These are phyloP conservation scores for Leptopilina boulardi DNA, from an alignment of 1,140 invertebrate species.

Conservation along the genomic window DNA sequence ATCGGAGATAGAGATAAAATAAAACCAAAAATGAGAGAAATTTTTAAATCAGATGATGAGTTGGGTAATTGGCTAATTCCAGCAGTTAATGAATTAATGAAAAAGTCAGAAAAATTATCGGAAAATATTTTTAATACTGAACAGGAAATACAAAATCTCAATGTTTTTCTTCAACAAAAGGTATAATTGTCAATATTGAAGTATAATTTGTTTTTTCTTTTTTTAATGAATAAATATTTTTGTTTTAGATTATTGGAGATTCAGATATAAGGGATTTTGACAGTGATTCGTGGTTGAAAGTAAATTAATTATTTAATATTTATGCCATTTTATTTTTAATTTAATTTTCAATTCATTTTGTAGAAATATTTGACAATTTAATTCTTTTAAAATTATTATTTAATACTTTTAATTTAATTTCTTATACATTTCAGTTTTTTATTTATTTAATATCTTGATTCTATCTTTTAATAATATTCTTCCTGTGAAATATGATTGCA, in stretches of 20 bases:
- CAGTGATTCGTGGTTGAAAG: conserved; percentile 63
- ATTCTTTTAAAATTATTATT: no score
- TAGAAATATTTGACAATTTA: no score
- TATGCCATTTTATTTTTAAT: conserved; percentile 20
- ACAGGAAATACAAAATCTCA: conserved; percentile 55
- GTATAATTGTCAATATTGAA: background rate
- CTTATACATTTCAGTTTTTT: no score
- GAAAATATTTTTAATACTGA: conserved; percentile 58
- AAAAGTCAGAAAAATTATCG: conserved; percentile 54
- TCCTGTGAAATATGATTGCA: no score
- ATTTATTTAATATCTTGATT: no score
- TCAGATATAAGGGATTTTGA: conserved; percentile 51
- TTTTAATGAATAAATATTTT: background rate
- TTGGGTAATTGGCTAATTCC: conserved; percentile 45
- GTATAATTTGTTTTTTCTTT: background rate
- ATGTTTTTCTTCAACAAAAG: background rate
- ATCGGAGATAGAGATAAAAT: conserved; percentile 52
- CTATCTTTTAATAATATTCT: no score
- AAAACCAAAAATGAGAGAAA: conserved; percentile 55
- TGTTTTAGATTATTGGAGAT: background rate
- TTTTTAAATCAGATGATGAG: conserved; percentile 20
- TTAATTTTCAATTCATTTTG: background rate
- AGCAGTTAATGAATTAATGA: conserved; percentile 57
- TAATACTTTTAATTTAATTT: no score
- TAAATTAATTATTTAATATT: conserved; percentile 45